A percentile compares a stretch with the other conserved stretches of the same genome.
These are phyloP conservation scores for Drosophila neonasuta DNA, from an alignment of 2,888 invertebrate genomes.

Conservation along the genomic window DNA sequence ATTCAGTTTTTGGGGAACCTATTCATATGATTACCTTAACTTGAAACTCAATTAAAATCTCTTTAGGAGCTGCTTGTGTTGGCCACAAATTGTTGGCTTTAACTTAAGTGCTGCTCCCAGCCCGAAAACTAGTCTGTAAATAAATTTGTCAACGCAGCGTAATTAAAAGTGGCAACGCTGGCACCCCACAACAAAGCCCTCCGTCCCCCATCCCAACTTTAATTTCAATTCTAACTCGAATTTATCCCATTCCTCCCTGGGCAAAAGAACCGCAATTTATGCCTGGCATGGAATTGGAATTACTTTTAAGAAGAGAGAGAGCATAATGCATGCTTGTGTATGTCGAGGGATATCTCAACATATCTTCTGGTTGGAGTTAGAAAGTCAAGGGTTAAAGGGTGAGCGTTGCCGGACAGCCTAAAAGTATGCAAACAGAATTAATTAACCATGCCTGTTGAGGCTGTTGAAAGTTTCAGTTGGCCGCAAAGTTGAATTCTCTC, in stretches of 20 bases:
- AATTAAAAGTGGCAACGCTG: constrained; percentile 58
- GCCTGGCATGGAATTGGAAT: constrained; percentile 33
- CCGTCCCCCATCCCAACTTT: neutral
- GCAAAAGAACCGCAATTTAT: constrained; percentile 46
- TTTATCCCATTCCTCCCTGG: neutral
- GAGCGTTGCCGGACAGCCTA: constrained; percentile 44
- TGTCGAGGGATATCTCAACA: neutral
- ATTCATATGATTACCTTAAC: constrained; percentile 24
- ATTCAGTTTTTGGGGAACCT: constrained; percentile 1
- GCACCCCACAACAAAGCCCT: neutral
- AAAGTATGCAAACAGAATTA: constrained; percentile 66
- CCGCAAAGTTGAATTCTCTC: constrained; percentile 38
- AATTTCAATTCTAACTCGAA: neutral
- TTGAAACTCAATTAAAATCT: constrained; percentile 62
- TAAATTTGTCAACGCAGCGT: constrained; percentile 67
- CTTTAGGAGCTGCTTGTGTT: constrained; percentile 46
- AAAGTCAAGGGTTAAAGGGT: constrained; percentile 39
- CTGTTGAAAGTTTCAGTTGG: constrained; percentile 45
- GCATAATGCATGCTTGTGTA: constrained; percentile 30
- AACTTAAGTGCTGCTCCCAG: constrained; percentile 30
- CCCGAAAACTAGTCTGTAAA: constrained; percentile 63
- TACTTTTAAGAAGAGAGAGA: constrained; percentile 36
- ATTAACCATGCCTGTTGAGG: constrained; percentile 58
- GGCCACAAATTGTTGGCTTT: constrained; percentile 63
- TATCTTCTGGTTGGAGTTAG: constrained; percentile 9